A percentile compares a stretch with the other conserved stretches of the same genome.
Conservation (phyloP, 2,113 vertebrate genomes). For the Balaeniceps rex region DNA sequence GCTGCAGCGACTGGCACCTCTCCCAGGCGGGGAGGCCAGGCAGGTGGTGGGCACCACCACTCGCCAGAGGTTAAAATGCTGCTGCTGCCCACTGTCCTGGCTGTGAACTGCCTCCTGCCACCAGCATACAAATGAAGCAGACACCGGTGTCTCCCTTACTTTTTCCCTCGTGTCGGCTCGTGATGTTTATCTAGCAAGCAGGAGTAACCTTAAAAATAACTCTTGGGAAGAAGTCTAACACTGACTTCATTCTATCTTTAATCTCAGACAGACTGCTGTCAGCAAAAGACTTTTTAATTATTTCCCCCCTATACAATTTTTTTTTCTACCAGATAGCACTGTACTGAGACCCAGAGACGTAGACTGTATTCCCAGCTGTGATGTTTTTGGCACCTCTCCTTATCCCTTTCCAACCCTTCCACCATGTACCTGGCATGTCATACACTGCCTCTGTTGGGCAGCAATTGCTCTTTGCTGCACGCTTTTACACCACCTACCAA, state of each 20-base stretch:
- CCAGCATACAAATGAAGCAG: not conserved
- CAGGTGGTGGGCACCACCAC: fast-evolving
- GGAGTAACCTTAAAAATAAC: not conserved
- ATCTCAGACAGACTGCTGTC: not conserved
- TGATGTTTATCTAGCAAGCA: not conserved
- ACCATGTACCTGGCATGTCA: not conserved
- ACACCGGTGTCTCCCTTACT: fast-evolving
- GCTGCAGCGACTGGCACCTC: not conserved
- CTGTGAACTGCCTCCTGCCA: fast-evolving
- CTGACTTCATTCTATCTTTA: not conserved
- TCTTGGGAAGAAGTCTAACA: not conserved
- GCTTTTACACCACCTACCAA: not conserved
- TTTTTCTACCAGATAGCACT: not conserved
- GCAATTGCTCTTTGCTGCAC: not conserved
- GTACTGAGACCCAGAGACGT: not conserved
- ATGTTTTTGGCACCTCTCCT: not conserved
- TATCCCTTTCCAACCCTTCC: not conserved
- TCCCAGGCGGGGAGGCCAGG: fast-evolving
- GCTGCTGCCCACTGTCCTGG: not conserved
- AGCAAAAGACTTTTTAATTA: not conserved
- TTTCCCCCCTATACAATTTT: too few species aligned
- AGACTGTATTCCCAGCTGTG: not conserved
- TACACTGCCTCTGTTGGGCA: not conserved
- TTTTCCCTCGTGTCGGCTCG: fast-evolving
- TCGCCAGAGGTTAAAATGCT: not conserved